Evolutionary conservation across 2,888 invertebrate species (phyloP), one percentile per base, ranked within the genome.

Genomic region (Rapana venosa): DNA sequence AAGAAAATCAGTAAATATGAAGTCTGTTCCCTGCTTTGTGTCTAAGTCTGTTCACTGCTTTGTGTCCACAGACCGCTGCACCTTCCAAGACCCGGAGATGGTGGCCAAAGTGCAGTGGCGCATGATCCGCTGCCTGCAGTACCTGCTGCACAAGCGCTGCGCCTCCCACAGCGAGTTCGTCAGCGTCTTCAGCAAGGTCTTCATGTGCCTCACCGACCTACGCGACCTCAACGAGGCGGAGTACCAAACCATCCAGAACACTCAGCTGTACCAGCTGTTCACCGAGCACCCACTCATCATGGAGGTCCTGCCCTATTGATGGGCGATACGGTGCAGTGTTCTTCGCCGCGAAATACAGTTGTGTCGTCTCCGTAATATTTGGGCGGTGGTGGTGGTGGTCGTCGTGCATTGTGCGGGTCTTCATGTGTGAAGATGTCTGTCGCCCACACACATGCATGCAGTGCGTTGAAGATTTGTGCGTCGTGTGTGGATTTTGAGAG

Each of bases 71-170:
- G 94, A 94, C 90, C 93, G 94, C 26, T 93, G 93, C 90, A 32
- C 85, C 1, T 88, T 94, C 61, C 81, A 91, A 11, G 92, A 93
- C 30, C 90, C 91, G 30, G 90, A 92, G 22, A 87, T 92, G 79
- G 93, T 94, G 4, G 91, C 92, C 32, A 83, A 90, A 13, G 88
- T 94, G 1, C 94, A 94, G 61, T 93, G 93, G 92, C 92, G 92
- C 47, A 90, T 92, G 83, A 87, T 94, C 22, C 92, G 93, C 35
- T 94, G 93, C 58, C 87, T 94, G 30, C 90, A 91, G n/a, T 92
- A 93, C 85, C 92, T 92, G 26, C 56, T 92, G 47, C 84, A 91
- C 61, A 83, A 84, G 61, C 88, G 87, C 30, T 56, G 61, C 32
- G 36, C 90, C 11, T 32, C 35, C 6, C 87, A 89, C 61, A 58